Conservation (phyloP, 2,888 invertebrate genomes). For the Danaus chrysippus region DNA sequence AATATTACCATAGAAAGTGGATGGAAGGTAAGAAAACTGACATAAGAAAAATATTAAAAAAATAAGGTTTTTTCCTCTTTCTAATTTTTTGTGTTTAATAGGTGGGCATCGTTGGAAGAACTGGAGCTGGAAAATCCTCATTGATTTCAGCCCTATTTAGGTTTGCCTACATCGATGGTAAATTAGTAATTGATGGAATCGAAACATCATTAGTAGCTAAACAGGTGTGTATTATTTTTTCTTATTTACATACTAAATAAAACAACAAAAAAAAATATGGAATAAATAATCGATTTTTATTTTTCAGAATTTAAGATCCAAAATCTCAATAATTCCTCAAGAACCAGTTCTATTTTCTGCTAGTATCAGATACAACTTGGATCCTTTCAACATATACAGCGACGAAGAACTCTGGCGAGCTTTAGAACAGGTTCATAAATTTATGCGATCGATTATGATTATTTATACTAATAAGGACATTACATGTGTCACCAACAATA, state of each 20-base stretch:
- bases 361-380: constrained; percentile 85
- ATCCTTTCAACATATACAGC: constrained; percentile 84
- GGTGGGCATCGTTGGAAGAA: constrained; percentile 86
- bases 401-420: constrained; percentile 86
- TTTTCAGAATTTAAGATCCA: constrained; percentile 78
- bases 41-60: no score
- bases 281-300: constrained; percentile 34
- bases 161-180: constrained; percentile 81
- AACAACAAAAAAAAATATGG: no score
- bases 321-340: constrained; percentile 84
- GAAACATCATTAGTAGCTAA: constrained; percentile 78
- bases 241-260: neutral
- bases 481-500: no score
- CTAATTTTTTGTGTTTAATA: constrained; percentile 38
- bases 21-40: constrained; percentile 57
- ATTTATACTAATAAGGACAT: no score
- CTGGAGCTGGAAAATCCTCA: constrained; percentile 87
- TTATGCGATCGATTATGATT: neutral
- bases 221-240: constrained; percentile 51
- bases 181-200: constrained; percentile 81
- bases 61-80: neutral
- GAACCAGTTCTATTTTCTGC: constrained; percentile 91
- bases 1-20: constrained; percentile 63
- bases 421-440: constrained; percentile 79
- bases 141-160: constrained; percentile 85